Percentiles rank a stretch among this genome's conserved stretches.
Evolutionary conservation across 2,113 vertebrate species (phyloP).

Genomic region (Gobio gobio): DNA sequence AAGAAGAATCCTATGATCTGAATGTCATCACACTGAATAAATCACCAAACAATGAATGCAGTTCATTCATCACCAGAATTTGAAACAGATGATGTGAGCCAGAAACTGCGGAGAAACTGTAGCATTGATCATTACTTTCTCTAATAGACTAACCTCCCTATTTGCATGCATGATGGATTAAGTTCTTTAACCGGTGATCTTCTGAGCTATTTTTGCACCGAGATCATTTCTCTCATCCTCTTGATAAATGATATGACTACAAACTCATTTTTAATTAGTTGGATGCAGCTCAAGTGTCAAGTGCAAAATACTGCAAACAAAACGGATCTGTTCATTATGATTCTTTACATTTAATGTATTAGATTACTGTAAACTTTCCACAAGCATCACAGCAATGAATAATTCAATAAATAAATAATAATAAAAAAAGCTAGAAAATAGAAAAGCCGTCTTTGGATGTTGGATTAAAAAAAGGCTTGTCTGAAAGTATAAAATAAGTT

Average conservation of each 20-base stretch:
- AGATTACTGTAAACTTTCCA: slow-evolving; percentile 46
- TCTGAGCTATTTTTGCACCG: slow-evolving; percentile 75
- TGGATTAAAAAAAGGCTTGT: background rate
- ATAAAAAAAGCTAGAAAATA: background rate
- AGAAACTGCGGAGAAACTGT: background rate
- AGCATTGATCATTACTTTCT: slow-evolving; percentile 59
- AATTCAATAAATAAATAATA: background rate
- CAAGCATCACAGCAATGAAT: background rate
- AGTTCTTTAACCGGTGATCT: slow-evolving; percentile 62
- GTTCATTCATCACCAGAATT: background rate
- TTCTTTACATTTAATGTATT: background rate
- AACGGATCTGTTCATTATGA: background rate
- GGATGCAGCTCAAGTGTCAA: slow-evolving; percentile 2
- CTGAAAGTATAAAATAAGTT: background rate
- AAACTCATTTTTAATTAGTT: slow-evolving; percentile 65
- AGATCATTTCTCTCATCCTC: slow-evolving; percentile 57
- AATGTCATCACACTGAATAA: background rate
- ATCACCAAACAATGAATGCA: background rate
- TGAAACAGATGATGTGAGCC: background rate
- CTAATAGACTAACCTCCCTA: slow-evolving; percentile 63
- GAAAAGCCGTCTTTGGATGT: background rate
- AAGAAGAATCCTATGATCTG: background rate
- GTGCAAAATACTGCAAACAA: background rate
- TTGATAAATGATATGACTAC: slow-evolving; percentile 69
- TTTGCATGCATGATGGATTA: slow-evolving; percentile 66